Evolutionary conservation across 2,113 vertebrate species (phyloP).

Genomic region (Ciconia stormi): DNA sequence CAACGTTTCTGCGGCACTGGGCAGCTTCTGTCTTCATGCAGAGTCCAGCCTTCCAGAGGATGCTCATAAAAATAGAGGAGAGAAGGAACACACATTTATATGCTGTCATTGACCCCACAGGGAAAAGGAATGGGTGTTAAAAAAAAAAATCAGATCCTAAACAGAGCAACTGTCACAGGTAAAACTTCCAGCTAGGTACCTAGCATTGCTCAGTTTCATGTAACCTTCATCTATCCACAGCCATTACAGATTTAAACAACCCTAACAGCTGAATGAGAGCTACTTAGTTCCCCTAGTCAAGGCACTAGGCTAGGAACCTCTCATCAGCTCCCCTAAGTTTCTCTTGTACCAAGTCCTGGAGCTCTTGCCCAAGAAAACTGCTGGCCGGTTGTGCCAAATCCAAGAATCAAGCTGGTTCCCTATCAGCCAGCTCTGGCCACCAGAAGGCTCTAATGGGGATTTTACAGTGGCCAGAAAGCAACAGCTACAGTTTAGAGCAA

Average conservation of each 20-base stretch:
- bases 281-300: not conserved
- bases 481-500: not conserved
- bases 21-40: not conserved
- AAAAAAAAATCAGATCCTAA: not conserved
- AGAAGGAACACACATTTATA: not conserved
- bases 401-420: not conserved
- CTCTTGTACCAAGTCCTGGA: not conserved
- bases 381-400: not conserved
- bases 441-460: not conserved
- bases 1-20: not conserved
- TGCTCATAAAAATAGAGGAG: not conserved
- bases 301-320: not conserved
- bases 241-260: not conserved
- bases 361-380: not conserved
- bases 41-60: not conserved
- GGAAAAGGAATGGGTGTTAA: not conserved
- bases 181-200: not conserved
- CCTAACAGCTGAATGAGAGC: not conserved
- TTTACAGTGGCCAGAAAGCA: not conserved
- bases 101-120: not conserved
- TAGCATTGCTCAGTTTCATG: not conserved
- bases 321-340: not conserved
- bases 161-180: not conserved
- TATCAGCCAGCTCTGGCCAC: not conserved
- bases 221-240: not conserved